Percentiles rank a stretch among this genome's conserved stretches.
Conservation (phyloP, 2,888 invertebrate genomes). For the Bursaphelenchus okinawaensis region DNA sequence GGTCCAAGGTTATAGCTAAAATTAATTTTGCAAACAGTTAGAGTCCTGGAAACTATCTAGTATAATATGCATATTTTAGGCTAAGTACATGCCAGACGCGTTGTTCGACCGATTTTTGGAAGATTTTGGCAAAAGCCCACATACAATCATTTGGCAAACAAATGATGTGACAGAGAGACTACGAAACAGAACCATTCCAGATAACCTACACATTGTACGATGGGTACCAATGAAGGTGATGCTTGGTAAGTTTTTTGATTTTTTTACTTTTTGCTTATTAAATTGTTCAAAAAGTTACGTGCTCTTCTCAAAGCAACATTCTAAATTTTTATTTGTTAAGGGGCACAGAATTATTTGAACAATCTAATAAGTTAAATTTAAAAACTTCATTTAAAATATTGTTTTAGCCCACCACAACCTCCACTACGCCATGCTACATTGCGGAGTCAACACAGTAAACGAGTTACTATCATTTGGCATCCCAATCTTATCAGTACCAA, state of each 20-base stretch:
- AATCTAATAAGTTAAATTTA: too few species aligned
- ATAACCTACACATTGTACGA: conserved; percentile 34
- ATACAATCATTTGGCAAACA: conserved; percentile 44
- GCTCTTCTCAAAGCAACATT: too few species aligned
- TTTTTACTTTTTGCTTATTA: too few species aligned
- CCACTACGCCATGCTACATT: conserved; percentile 45
- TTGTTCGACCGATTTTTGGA: conserved; percentile 33
- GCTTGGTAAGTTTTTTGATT: conserved; percentile 29
- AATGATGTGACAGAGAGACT: conserved; percentile 32
- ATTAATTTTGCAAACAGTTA: too few species aligned
- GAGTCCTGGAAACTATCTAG: too few species aligned
- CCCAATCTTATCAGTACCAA: conserved; percentile 46
- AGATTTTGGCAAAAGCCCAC: conserved; percentile 26
- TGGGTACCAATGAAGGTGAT: conserved; percentile 52
- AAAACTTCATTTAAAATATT: too few species aligned
- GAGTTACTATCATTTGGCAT: conserved; percentile 47
- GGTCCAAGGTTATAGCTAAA: too few species aligned
- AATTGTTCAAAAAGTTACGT: too few species aligned
- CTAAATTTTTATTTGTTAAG: too few species aligned
- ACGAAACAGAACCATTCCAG: conserved; percentile 18
- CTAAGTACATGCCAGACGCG: conserved; percentile 40
- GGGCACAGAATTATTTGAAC: too few species aligned
- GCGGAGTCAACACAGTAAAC: conserved; percentile 51
- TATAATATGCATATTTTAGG: too few species aligned
- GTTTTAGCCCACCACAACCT: conserved; percentile 45